Evolutionary conservation across 2,113 vertebrate genomes (phyloP).

Genomic region (Gymnorhina tibicen): DNA sequence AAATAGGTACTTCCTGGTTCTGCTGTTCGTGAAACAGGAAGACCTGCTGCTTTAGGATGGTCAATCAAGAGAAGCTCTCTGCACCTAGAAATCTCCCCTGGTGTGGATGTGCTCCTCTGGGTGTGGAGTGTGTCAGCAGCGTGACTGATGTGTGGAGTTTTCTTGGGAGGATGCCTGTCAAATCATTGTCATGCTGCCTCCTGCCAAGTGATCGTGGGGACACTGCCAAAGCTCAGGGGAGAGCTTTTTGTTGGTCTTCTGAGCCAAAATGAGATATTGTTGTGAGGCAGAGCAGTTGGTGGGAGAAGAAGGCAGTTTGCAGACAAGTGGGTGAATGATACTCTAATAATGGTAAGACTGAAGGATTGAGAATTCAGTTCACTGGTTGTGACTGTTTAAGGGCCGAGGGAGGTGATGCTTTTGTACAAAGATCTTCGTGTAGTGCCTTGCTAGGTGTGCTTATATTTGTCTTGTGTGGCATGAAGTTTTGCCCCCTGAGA

Average conservation of each 20-base stretch:
- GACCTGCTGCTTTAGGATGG: background rate
- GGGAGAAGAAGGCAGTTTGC: slow-evolving; percentile 20
- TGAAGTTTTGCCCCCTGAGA: background rate
- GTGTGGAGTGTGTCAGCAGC: slow-evolving; percentile 15
- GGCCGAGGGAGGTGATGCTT: background rate
- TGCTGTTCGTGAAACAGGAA: background rate
- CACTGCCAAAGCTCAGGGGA: slow-evolving; percentile 53
- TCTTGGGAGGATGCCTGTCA: slow-evolving; percentile 39
- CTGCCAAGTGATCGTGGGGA: slow-evolving; percentile 42
- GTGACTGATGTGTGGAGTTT: slow-evolving; percentile 65
- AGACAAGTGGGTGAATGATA: slow-evolving; percentile 64
- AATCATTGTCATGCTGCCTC: slow-evolving; percentile 63
- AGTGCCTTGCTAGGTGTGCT: background rate
- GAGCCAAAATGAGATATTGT: slow-evolving; percentile 31
- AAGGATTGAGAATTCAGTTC: background rate
- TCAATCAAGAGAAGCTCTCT: background rate
- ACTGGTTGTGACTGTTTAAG: background rate
- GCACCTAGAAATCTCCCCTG: background rate
- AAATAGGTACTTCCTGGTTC: background rate
- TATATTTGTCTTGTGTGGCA: background rate
- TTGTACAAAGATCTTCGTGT: background rate
- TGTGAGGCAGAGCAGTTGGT: background rate
- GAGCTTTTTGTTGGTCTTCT: slow-evolving; percentile 52
- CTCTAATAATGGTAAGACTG: slow-evolving; percentile 1
- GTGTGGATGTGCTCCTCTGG: background rate